phyloP scores from a whole-genome alignment of 30 jellyfish, hydroid and myxozoan genomes.

The Pseudorhiza aurosa region DNA sequence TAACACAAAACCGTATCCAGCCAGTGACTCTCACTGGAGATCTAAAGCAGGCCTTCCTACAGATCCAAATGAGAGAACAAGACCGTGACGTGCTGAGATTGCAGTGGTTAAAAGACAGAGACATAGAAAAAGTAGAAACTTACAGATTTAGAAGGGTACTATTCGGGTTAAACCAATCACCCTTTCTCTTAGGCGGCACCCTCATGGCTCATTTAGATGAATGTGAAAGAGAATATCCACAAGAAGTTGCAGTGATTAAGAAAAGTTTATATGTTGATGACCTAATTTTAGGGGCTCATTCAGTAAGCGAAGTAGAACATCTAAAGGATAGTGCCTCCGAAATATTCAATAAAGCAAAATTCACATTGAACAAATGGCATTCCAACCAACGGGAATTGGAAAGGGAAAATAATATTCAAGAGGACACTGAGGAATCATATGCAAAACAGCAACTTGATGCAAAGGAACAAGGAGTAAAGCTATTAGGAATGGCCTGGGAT shows the following conservation, averaged over 20 bases:
- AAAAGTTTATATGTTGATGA: constrained; percentile 73
- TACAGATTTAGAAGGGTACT: constrained; percentile 46
- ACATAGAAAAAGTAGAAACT: background rate
- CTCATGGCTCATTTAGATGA: constrained; percentile 28
- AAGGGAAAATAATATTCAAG: background rate
- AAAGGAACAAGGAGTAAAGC: constrained; percentile 31
- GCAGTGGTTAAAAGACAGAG: constrained; percentile 54
- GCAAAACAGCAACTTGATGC: constrained; percentile 63
- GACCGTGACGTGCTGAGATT: constrained; percentile 52
- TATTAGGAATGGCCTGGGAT: constrained; percentile 61
- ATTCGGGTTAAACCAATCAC: constrained; percentile 53
- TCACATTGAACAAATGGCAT: constrained; percentile 74
- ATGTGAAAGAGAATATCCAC: constrained; percentile 1
- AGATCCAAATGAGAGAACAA: constrained; percentile 9
- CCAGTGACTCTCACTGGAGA: constrained; percentile 35
- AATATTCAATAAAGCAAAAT: constrained; percentile 54
- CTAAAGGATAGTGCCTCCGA: constrained; percentile 26
- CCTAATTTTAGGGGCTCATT: constrained; percentile 55
- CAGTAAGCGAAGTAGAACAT: constrained; percentile 19
- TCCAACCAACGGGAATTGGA: constrained; percentile 45
- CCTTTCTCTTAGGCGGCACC: constrained; percentile 65
- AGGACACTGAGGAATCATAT: constrained; percentile 7
- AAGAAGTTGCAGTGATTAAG: constrained; percentile 30
- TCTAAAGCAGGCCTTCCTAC: constrained; percentile 33
- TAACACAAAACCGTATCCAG: constrained; percentile 22